Percentiles rank a stretch among this genome's conserved stretches.
phyloP scores from a whole-genome alignment of 2,113 vertebrate genomes.

The Cromileptes altivelis region DNA sequence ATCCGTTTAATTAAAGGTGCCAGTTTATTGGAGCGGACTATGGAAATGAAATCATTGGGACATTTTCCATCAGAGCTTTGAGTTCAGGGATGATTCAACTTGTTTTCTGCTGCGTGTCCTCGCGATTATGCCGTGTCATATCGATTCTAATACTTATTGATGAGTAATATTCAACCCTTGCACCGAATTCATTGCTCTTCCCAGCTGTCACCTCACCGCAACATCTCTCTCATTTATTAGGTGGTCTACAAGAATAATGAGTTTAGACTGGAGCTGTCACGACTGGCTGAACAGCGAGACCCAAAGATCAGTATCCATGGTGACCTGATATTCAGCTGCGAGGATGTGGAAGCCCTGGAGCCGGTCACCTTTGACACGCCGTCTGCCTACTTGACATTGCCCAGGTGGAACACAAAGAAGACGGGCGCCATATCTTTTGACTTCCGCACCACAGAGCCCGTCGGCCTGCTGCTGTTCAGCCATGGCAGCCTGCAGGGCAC shows the following conservation, averaged over 20 bases:
- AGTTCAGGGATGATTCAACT: constrained; percentile 37
- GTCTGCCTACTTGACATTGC: constrained; percentile 88
- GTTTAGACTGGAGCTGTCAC: constrained; percentile 94
- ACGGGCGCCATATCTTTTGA: constrained; percentile 94
- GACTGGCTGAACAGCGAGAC: constrained; percentile 91
- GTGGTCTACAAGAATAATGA: constrained; percentile 98
- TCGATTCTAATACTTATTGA: constrained; percentile 56
- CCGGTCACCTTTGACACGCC: constrained; percentile 92
- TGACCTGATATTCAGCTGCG: constrained; percentile 92
- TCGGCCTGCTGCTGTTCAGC: constrained; percentile 91
- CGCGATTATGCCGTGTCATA: constrained; percentile 26
- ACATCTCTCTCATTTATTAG: constrained; percentile 74
- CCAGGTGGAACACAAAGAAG: constrained; percentile 90
- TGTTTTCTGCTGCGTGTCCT: constrained; percentile 4
- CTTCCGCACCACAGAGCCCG: constrained; percentile 93
- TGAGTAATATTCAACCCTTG: constrained; percentile 65
- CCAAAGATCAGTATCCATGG: constrained; percentile 92
- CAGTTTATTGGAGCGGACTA: constrained; percentile 35
- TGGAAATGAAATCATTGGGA: constrained; percentile 32
- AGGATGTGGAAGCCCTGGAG: constrained; percentile 91
- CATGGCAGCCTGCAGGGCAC: constrained; percentile 85
- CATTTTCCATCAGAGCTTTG: constrained; percentile 24
- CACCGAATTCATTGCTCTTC: constrained; percentile 30
- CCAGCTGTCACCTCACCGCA: constrained; percentile 54
- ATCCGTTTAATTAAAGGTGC: constrained; percentile 36